Evolutionary conservation across 2,797 vertebrate species (phyloP).

Genomic region (Melanotaenia parkinsoni): DNA sequence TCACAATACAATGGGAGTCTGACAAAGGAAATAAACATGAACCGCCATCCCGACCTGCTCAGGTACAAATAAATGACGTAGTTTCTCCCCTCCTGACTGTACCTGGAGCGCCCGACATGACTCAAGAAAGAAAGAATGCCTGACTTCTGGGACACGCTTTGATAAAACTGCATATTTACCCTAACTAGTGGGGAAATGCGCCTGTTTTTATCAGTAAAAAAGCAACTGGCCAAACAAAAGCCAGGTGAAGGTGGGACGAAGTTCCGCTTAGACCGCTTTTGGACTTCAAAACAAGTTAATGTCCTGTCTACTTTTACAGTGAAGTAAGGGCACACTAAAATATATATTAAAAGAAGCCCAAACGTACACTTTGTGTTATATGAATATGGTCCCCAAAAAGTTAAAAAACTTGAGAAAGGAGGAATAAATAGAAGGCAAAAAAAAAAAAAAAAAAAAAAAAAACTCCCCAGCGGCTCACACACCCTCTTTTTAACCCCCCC

Average conservation of each 20-base stretch:
- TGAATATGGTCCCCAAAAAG: background rate
- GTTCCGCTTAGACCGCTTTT: constrained; percentile 46
- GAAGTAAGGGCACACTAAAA: background rate
- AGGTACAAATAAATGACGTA: constrained; percentile 71
- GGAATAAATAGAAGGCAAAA: background rate
- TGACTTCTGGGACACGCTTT: background rate
- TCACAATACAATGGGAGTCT: background rate
- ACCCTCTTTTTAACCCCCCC: no score
- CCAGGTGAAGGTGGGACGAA: constrained; percentile 66
- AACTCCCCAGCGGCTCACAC: no score
- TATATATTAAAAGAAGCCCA: fast-evolving
- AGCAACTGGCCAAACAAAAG: constrained; percentile 18
- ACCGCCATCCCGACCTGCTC: constrained; percentile 54
- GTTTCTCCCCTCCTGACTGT: constrained; percentile 45
- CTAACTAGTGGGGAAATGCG: background rate
- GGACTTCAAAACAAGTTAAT: constrained; percentile 24
- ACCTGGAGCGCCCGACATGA: constrained; percentile 62
- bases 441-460: no score
- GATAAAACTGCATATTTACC: background rate
- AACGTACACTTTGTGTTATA: background rate
- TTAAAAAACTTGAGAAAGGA: constrained; percentile 9
- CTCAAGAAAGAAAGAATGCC: constrained; percentile 61
- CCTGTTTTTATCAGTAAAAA: background rate
- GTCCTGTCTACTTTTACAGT: background rate
- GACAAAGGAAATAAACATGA: constrained; percentile 20